These are phyloP conservation scores for Eupithecia subfuscata DNA, from an alignment of 2,888 invertebrate species.

Conservation along the genomic window DNA sequence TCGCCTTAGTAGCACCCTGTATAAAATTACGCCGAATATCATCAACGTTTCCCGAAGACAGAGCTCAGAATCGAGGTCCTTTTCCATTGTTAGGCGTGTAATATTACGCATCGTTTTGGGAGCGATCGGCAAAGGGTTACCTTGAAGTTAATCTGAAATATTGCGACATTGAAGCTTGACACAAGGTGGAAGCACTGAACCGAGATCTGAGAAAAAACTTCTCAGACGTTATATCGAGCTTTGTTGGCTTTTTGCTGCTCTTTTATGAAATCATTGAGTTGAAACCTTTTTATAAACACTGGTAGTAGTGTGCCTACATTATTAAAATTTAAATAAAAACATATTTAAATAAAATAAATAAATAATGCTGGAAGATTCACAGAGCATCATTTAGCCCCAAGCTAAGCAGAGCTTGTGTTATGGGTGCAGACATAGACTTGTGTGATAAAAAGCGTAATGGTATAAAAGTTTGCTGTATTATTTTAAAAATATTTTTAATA, in stretches of 20 bases:
- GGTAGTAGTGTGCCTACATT: too few relatives aligned
- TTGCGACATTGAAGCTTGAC: conserved; percentile 9
- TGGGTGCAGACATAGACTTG: too few relatives aligned
- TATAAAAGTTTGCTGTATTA: too few relatives aligned
- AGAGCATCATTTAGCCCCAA: too few relatives aligned
- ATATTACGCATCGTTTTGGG: conserved; percentile 57
- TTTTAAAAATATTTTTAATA: too few relatives aligned
- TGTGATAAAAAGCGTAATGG: too few relatives aligned
- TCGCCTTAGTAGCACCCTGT: too few relatives aligned
- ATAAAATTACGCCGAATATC: background rate
- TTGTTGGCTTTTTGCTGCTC: background rate
- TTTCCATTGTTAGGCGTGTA: conserved; percentile 63
- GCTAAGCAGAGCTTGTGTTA: too few relatives aligned
- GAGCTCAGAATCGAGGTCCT: background rate
- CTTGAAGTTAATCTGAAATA: conserved; percentile 11
- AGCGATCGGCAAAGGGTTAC: background rate
- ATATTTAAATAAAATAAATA: too few relatives aligned
- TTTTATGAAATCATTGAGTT: background rate
- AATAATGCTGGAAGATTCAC: too few relatives aligned
- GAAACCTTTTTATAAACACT: background rate
- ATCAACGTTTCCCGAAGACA: background rate
- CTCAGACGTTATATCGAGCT: background rate
- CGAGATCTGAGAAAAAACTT: conserved; percentile 3
- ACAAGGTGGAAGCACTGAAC: conserved; percentile 6
- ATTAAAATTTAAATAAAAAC: too few relatives aligned